Base-by-base conservation (phyloP, 2,797 vertebrate species). In the Poecilia wingei region DNA sequence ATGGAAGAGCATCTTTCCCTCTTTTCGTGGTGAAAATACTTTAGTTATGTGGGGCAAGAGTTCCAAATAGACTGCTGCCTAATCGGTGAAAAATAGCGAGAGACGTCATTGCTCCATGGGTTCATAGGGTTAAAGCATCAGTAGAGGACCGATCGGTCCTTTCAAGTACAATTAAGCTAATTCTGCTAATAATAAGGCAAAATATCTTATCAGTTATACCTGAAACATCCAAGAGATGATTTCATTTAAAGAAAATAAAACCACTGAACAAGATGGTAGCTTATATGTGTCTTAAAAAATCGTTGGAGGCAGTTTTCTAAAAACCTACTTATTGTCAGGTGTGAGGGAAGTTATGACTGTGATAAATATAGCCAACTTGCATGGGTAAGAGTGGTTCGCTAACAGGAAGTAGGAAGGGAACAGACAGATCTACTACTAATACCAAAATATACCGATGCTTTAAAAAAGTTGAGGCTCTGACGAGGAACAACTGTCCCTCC, bases 1-100 rank as follows among this genome's bases (percentile, higher is more conserved):
- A 89, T 75, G 82, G 78, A 89, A 92, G 93, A 94, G 84, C 92
- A 95, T 95, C 93, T 95, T 93, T 90, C 84, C 83, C 85, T 86
- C 71, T 79, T 78, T 88, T 85, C 74, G 72, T 87, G 83, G 92
- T 85, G 88, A 83, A 94, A 94, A 95, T 88, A 94, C 84, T 86
- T 87, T 2, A 41, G 85, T 85, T 86, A 82, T 87, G 75, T 90
- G 84, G 85, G 81, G 78, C 84, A 78, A 79, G 74, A 41, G 83
- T 78, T 86, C 85, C 87, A 78, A 84, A 89, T 83, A 85, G 88
- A 80, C 81, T 49, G 80, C 86, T 81, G 85, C 83, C 81, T 84
- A 16, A 46, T 46, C 53, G 77, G 69, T 0, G 4, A 69, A 89
- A 82, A 82, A 90, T 79, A 91, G 86, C 72, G 55, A 22, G 57